Percentiles rank a stretch among this genome's conserved stretches.
These are phyloP conservation scores for Orthosia gothica DNA, from an alignment of 2,888 invertebrate genomes.

Conservation along the genomic window DNA sequence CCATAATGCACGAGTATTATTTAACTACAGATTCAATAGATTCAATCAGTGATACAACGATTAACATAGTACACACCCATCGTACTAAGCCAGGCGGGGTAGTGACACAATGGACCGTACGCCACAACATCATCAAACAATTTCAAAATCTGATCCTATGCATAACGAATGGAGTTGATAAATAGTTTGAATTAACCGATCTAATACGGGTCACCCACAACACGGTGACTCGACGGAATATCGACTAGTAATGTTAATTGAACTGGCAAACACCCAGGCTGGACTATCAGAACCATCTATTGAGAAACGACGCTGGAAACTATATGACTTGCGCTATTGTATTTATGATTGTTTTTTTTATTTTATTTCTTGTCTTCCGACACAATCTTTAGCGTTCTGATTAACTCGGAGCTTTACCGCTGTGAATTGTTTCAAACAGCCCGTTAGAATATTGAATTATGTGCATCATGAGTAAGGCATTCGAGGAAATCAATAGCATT, in stretches of 20 bases:
- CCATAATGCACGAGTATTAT: slow-evolving; percentile 70
- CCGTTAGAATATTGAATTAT: slow-evolving; percentile 82
- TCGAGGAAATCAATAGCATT: slow-evolving; percentile 51
- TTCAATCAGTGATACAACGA: slow-evolving; percentile 85
- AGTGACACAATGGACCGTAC: slow-evolving; percentile 80
- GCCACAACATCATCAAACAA: slow-evolving; percentile 91
- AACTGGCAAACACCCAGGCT: slow-evolving; percentile 91
- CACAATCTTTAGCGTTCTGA: slow-evolving; percentile 91
- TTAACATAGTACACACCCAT: slow-evolving; percentile 90
- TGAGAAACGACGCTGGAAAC: slow-evolving; percentile 85
- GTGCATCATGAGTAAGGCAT: slow-evolving; percentile 46
- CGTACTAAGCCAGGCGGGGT: slow-evolving; percentile 86
- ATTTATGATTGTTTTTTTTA: slow-evolving; percentile 89
- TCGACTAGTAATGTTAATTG: slow-evolving; percentile 90
- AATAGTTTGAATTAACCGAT: slow-evolving; percentile 92
- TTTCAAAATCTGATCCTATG: slow-evolving; percentile 91
- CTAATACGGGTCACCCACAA: slow-evolving; percentile 91
- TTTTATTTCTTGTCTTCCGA: slow-evolving; percentile 88
- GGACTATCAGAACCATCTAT: slow-evolving; percentile 88
- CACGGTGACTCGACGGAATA: slow-evolving; percentile 88
- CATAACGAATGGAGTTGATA: slow-evolving; percentile 91
- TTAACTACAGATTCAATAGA: slow-evolving; percentile 82
- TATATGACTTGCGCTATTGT: slow-evolving; percentile 91
- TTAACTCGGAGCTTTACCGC: slow-evolving; percentile 89
- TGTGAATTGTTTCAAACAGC: slow-evolving; percentile 88